Base-by-base conservation (phyloP, 2,888 invertebrate species). In the Selenia dentaria region DNA sequence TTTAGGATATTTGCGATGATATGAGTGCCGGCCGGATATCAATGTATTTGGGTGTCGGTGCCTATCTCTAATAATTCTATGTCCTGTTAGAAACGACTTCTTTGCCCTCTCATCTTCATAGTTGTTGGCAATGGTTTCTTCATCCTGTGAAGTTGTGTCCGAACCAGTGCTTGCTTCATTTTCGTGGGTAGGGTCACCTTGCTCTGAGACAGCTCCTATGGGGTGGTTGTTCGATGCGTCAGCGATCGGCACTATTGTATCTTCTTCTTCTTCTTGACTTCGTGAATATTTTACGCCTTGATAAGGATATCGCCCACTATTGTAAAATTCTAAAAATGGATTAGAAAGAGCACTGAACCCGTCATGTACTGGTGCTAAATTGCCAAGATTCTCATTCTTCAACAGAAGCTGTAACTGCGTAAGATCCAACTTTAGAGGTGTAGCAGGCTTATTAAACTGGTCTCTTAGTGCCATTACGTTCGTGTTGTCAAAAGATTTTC, bases 211-310 rank as follows among this genome's bases (percentile, higher is more conserved):
- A 16, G 91, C 88, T 13, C 91, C 91, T 43, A 91, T 91, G 1
- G 88, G 87, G 56, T 90, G 87, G 31, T 65, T 85, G 50, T 67
- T 85, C 1, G 87, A 83, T 14, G 84, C 73, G 29, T 85, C 89
- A 33, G 86, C 82, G 41, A 89, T 84, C 0, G 88, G 89, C 52
- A 87, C 62, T 37, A 79, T 74, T 36, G 74, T 83, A 65, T 88
- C 88, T 66, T 88, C 88, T 59, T 87, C 86, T 59, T 88, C 90
- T 64, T 90, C 90, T 68, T 89, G 87, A 62, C 90, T 90, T 29
- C 90, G 74, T 12, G 90, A 90, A 64, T 90, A 89, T 63, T 90
- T 90, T 2, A 80, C 75, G 11, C 86, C 84, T 61, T 84, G 88
- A 51, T 83, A 88, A 13, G 87, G 87, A 62, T 67, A 79, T 34